phyloP scores from a whole-genome alignment of 2,797 vertebrate species.

The Tragopan temminckii region DNA sequence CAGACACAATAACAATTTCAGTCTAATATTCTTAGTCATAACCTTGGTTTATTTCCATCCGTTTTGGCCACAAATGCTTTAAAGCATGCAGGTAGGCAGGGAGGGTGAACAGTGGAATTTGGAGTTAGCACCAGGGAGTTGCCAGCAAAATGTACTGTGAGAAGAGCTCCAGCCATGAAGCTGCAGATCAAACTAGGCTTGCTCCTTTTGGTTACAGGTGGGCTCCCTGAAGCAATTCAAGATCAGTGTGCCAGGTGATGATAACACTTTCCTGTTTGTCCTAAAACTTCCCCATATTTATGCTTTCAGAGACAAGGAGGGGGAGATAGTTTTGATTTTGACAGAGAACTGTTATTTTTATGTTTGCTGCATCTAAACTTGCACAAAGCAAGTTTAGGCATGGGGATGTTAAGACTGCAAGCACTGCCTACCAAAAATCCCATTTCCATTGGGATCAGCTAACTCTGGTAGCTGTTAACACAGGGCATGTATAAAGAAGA shows the following conservation, averaged over 20 bases:
- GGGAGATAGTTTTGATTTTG: background rate
- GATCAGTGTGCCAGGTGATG: background rate
- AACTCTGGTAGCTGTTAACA: background rate
- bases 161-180: conserved; percentile 4
- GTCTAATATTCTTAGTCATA: conserved; percentile 74
- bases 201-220: background rate
- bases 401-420: background rate
- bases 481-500: background rate
- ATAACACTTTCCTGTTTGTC: background rate
- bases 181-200: background rate
- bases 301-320: background rate
- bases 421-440: background rate
- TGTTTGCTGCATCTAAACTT: background rate
- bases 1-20: conserved; percentile 26
- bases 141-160: conserved; percentile 29
- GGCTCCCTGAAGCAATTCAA: background rate
- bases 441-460: background rate
- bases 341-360: background rate
- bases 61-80: conserved; percentile 27
- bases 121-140: background rate
- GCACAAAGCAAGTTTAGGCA: background rate
- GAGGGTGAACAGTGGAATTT: background rate
- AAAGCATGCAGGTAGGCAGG: background rate
- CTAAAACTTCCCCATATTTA: background rate
- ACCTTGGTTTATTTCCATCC: conserved; percentile 68